These are phyloP conservation scores for Chiroxiphia lanceolata DNA, from an alignment of 2,797 vertebrate species.

Conservation along the genomic window DNA sequence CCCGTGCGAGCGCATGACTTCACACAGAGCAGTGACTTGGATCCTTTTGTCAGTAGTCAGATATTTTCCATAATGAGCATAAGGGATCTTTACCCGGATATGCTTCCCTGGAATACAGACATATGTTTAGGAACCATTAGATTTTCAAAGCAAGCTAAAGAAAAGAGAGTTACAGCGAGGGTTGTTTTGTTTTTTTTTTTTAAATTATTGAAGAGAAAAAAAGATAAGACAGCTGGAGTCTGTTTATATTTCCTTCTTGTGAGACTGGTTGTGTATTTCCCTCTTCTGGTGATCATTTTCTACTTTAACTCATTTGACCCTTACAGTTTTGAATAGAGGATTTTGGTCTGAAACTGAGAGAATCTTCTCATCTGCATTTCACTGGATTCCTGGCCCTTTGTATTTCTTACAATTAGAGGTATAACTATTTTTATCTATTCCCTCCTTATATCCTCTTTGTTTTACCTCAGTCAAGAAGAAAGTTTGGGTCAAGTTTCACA, in stretches of 20 bases:
- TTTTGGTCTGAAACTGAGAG: neutral
- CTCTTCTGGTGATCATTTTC: neutral
- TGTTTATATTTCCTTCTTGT: neutral
- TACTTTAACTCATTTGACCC: neutral
- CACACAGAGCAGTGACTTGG: conserved; percentile 72
- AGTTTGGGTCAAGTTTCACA: neutral
- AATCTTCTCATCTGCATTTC: neutral
- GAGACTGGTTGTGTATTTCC: neutral
- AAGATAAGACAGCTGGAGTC: neutral
- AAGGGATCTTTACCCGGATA: conserved; percentile 68
- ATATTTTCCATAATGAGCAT: conserved; percentile 63
- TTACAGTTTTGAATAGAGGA: neutral
- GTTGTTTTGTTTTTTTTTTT: neutral
- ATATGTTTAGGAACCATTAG: neutral
- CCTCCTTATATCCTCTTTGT: neutral
- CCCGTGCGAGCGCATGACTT: conserved; percentile 32
- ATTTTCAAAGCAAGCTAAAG: neutral
- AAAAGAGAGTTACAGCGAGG: neutral
- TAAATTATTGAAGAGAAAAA: neutral
- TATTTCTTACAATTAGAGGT: neutral
- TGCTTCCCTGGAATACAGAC: conserved; percentile 66
- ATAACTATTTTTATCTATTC: neutral
- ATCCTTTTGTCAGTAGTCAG: conserved; percentile 78
- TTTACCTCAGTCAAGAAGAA: neutral
- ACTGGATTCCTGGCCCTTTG: neutral